Base-by-base conservation (phyloP, 2,113 vertebrate species). In the Lepus timidus region DNA sequence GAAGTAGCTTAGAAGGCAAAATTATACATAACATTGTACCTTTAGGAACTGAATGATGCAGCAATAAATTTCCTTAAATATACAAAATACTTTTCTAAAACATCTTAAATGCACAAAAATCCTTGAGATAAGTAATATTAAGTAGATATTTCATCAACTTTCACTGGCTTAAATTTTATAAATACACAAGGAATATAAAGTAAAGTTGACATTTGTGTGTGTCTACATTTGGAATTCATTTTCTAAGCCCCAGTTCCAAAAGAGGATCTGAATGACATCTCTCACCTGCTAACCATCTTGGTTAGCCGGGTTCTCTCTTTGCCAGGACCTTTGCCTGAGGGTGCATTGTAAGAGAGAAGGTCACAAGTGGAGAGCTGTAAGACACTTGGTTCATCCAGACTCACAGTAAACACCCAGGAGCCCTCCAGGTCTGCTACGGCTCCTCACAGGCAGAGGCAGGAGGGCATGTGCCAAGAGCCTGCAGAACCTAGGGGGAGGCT, bases 351-450 rank as follows among this genome's bases (percentile, higher is more conserved):
- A 31, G 20, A 0, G n/a, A 52, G 76, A 36, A 61, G 64, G 20
- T 67, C 31, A 4, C 2, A 20, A 73, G 75, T 9, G 33, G 10
- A 31, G 17, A 29, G 4, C 22, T 1, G 0, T 1, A 65, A 51
- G 6, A 29, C 13, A 1, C 49, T 52, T 23, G 13, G 65, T 27
- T 31, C 14, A 25, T 22, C 9, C 10, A 44, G 3, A 65, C 5
- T 64, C 79, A 36, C 9, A 1, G 61, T 19, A 23, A 78, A 36
- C 33, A 44, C 44, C 75, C 29, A 25, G 58, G 33, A 70, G 16
- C 6, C 0, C 36, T 17, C 6, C 9, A 3, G 29, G 12, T 2
- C 27, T 3, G 0, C 58, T 19, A 1, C 22, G 13, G 75, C 27
- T 22, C 1, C 6, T 82, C 52, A 25, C 2, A 22, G 9, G 51